Conservation (phyloP, 2,888 invertebrate genomes). For the Lasioglossum marginatum region DNA sequence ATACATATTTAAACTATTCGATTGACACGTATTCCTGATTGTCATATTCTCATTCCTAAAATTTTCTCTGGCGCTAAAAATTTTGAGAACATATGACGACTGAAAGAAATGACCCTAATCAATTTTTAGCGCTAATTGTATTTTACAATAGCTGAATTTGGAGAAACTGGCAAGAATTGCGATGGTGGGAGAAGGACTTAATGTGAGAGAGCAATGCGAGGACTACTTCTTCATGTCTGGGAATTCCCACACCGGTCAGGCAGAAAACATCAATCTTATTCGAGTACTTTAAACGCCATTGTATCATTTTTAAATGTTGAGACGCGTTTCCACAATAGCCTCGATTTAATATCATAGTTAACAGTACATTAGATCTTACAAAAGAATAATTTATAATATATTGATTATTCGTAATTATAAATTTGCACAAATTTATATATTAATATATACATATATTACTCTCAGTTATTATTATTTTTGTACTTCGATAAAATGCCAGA, state of each 20-base stretch:
- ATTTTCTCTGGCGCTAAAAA: neutral
- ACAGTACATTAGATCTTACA: neutral
- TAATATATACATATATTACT: slow-evolving; percentile 45
- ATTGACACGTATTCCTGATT: neutral
- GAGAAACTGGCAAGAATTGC: no score
- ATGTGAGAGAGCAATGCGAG: no score
- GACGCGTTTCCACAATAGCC: neutral
- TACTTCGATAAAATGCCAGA: slow-evolving; percentile 88
- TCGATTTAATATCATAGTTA: slow-evolving; percentile 8
- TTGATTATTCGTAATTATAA: neutral
- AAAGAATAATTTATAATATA: slow-evolving; percentile 10
- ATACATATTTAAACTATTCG: neutral
- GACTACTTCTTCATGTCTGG: no score
- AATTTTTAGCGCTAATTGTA: no score
- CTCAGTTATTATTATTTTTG: slow-evolving; percentile 83
- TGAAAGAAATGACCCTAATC: no score
- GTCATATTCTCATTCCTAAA: neutral
- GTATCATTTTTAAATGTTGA: neutral
- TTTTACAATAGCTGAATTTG: no score
- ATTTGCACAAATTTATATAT: slow-evolving; percentile 69
- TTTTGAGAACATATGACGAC: no score
- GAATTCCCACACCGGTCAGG: no score
- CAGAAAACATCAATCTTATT: neutral
- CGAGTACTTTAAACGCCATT: neutral
- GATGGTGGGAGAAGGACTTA: no score